Evolutionary conservation across 2,888 invertebrate species (phyloP), one percentile per base, ranked within the genome.

Genomic region (Tridacna gigas): DNA sequence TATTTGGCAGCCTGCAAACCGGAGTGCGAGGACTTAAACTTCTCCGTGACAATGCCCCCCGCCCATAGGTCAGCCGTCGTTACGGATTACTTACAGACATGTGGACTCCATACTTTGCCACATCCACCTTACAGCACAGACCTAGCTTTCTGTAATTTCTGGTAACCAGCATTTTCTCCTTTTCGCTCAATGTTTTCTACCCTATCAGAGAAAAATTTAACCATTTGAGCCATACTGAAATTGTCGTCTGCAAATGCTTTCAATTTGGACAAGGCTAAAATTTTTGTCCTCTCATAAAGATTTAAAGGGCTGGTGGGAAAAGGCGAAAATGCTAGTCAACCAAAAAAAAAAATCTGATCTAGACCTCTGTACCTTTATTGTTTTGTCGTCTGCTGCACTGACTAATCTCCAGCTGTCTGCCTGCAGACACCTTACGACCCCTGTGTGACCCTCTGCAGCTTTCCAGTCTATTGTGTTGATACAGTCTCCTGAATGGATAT

Each of bases 401-500:
- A 96, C 95, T n/a, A 96, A 93, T 63, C 95, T 91, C 95, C 95
- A 95, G 37, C 94, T 93, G 90, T 96, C 96, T 3, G 95, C 95
- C 89, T 95, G 95, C 47, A 96, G 89, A 91, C 95, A 95, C 73
- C 95, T 92, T 47, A 95, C 95, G n/a, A 95, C 95, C 56, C 95
- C 95, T 51, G 95, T 96, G 90, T 96, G 96, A n/a, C 96, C 96
- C 89, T 96, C 96, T 18, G 95, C 95, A 69, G 94, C 95, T 92
- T 95, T 95, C 96, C 96, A 96, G 91, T 96, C 96, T 28, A 96
- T 94, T 47, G 95, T 96, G 76, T 95, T 94, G 37, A 95, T 89
- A 89, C 95, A 95, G 61, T 94, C 90, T 12, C 95, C 95, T 3
- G 94, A 94, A 56, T 92, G 90, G 26, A 95, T 89, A 83, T 95